These are phyloP conservation scores for Hydrolagus affinis DNA, from an alignment of 2,113 vertebrate genomes.

Conservation along the genomic window DNA sequence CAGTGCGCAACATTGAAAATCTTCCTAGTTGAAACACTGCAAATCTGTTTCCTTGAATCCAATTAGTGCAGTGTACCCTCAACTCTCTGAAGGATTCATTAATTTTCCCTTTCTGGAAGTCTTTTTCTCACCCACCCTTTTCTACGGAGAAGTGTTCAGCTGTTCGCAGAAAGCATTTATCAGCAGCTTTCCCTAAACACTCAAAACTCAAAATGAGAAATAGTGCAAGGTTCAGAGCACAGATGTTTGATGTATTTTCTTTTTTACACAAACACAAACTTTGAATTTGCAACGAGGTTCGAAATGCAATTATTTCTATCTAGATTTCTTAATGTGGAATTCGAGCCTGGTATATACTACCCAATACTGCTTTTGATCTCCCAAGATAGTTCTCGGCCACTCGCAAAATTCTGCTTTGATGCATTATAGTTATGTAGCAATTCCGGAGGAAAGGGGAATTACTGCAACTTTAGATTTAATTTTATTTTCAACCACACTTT, in stretches of 20 bases:
- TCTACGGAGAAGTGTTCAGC: not conserved
- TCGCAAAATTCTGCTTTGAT: too few relatives aligned
- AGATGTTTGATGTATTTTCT: not conserved
- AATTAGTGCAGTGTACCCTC: not conserved
- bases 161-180: not conserved
- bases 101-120: not conserved
- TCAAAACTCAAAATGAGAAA: too few relatives aligned
- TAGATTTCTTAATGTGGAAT: too few relatives aligned
- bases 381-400: too few relatives aligned
- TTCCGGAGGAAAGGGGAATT: too few relatives aligned
- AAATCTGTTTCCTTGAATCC: not conserved
- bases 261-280: not conserved
- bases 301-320: too few relatives aligned
- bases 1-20: too few relatives aligned
- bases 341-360: too few relatives aligned
- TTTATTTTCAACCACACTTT: too few relatives aligned
- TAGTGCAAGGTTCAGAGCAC: not conserved
- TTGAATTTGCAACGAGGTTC: not conserved
- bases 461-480: too few relatives aligned
- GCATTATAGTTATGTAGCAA: too few relatives aligned
- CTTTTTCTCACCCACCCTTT: not conserved
- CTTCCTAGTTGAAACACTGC: not conserved
- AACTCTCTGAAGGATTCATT: not conserved
- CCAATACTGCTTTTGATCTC: too few relatives aligned
- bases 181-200: not conserved